These are phyloP conservation scores for Pseudorhiza aurosa DNA, from an alignment of 30 jellyfish, hydroid and myxozoan genomes.

Conservation along the genomic window DNA sequence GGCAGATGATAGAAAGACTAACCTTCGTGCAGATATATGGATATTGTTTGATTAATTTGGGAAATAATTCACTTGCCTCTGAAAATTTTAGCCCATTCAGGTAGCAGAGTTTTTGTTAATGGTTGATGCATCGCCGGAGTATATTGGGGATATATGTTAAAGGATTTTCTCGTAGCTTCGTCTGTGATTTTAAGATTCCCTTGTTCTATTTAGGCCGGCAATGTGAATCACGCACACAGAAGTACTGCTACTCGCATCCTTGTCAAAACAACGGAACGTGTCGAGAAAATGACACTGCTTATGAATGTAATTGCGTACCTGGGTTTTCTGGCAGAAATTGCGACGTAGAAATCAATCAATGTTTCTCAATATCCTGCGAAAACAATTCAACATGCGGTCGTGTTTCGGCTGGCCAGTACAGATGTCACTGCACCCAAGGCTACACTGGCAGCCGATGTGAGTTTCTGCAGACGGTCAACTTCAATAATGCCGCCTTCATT, in stretches of 20 bases:
- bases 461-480: constrained; percentile 45
- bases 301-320: constrained; percentile 28
- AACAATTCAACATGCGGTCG: constrained; percentile 57
- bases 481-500: constrained; percentile 29
- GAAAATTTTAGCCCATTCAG: no score
- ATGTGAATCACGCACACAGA: constrained; percentile 47
- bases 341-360: constrained; percentile 46
- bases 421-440: constrained; percentile 45
- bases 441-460: constrained; percentile 42
- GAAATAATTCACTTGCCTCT: no score
- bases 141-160: no score
- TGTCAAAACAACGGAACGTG: constrained; percentile 64
- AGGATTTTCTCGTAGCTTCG: no score
- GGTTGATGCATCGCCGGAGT: no score
- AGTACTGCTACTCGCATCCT: constrained; percentile 47
- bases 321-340: constrained; percentile 66
- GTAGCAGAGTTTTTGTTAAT: no score
- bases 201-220: constrained; percentile 42
- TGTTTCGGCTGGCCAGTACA: constrained; percentile 22
- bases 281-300: constrained; percentile 41
- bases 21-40: no score
- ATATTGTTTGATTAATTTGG: no score
- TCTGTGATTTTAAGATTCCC: no score
- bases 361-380: constrained; percentile 53
- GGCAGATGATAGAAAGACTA: no score